Evolutionary conservation across 2,888 invertebrate genomes (phyloP).

Genomic region (Drosophila nigricruria): DNA sequence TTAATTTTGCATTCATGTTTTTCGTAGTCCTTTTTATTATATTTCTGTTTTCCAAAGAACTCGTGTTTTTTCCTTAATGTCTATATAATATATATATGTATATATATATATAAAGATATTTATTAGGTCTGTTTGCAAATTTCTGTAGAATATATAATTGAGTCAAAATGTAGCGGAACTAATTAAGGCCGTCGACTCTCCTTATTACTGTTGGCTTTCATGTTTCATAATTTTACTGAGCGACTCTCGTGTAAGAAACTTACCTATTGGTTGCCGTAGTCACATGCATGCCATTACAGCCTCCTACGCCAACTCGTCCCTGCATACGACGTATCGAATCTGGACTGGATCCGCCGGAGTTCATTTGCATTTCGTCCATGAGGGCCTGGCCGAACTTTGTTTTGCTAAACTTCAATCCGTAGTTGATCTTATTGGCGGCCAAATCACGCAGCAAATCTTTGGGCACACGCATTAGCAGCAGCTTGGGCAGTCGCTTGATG

Average conservation of each 20-base stretch:
- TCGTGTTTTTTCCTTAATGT: background rate
- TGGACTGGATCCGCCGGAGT: conserved; percentile 91
- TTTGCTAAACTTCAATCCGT: conserved; percentile 88
- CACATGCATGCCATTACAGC: conserved; percentile 93
- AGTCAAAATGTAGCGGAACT: no score
- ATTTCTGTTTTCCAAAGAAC: background rate
- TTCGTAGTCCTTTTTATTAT: background rate
- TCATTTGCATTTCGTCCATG: conserved; percentile 89
- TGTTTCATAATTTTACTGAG: background rate
- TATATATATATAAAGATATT: no score
- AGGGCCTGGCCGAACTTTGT: conserved; percentile 91
- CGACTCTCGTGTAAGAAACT: conserved; percentile 29
- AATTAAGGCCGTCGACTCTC: no score
- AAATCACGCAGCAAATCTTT: conserved; percentile 93
- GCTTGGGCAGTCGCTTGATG: conserved; percentile 93
- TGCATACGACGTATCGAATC: conserved; percentile 89
- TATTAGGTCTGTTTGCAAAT: no score
- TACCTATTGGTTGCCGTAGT: conserved; percentile 91
- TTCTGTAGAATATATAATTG: no score
- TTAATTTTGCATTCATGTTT: conserved; percentile 14
- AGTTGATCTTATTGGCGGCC: conserved; percentile 92
- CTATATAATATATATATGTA: no score
- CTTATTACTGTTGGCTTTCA: background rate
- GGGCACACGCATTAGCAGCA: conserved; percentile 95
- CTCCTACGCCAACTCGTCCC: conserved; percentile 90